Conservation (phyloP, 2,888 invertebrate species). For the Cybosia mesomella region DNA sequence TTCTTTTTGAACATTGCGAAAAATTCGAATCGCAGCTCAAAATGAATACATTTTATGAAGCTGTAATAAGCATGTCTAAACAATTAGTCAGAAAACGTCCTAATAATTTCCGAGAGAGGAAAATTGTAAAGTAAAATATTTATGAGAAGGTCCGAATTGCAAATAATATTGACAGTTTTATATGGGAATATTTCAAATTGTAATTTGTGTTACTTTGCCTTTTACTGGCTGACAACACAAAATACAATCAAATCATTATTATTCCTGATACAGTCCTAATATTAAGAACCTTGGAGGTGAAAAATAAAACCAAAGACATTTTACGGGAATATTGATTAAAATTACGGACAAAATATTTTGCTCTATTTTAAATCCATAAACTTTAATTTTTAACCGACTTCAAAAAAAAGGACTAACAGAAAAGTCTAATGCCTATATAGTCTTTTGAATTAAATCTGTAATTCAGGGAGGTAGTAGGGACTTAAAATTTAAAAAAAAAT, state of each 20-base stretch:
- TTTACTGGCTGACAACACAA: not conserved
- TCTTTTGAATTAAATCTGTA: too few species aligned
- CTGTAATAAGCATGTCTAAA: slow-evolving; percentile 89
- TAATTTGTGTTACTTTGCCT: not conserved
- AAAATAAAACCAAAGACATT: slow-evolving; percentile 1
- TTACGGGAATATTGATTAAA: not conserved
- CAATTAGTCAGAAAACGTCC: slow-evolving; percentile 76
- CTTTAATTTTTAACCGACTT: too few species aligned
- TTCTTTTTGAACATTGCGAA: slow-evolving; percentile 88
- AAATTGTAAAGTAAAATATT: slow-evolving; percentile 29
- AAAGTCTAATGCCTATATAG: too few species aligned
- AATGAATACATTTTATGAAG: slow-evolving; percentile 85
- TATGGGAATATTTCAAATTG: not conserved
- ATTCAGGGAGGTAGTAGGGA: too few species aligned
- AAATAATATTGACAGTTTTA: slow-evolving; percentile 2
- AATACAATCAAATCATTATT: slow-evolving; percentile 1
- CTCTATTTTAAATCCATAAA: not conserved
- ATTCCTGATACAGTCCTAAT: not conserved
- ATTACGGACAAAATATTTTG: not conserved
- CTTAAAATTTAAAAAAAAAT: too few species aligned
- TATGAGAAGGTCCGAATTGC: not conserved
- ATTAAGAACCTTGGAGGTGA: not conserved
- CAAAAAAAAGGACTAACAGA: too few species aligned
- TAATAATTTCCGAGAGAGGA: slow-evolving; percentile 66
- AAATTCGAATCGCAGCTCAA: slow-evolving; percentile 87